Evolutionary conservation across 2,888 invertebrate species (phyloP).

Genomic region (Callyntrura sp.): DNA sequence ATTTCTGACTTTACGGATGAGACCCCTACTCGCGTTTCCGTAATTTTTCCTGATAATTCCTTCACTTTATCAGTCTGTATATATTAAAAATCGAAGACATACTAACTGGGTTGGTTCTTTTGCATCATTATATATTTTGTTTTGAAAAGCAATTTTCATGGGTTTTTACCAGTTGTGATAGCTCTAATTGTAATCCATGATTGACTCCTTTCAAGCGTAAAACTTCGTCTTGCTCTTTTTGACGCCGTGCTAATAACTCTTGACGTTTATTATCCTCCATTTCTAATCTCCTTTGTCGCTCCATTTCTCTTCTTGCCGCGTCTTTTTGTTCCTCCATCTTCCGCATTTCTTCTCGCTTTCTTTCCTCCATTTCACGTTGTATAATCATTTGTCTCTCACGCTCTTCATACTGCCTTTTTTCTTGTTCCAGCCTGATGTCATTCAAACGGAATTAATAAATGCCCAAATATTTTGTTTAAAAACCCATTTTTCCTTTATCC

Average conservation of each 20-base stretch:
- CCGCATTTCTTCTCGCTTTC: constrained; percentile 92
- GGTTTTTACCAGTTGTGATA: constrained; percentile 88
- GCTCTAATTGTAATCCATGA: constrained; percentile 93
- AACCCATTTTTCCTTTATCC: too few species aligned
- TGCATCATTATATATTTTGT: not conserved
- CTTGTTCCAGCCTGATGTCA: constrained; percentile 87
- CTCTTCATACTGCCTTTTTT: constrained; percentile 94
- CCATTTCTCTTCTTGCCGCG: constrained; percentile 95
- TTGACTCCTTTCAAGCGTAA: constrained; percentile 94
- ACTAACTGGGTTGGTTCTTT: not conserved
- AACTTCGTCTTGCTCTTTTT: constrained; percentile 94
- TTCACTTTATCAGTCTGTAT: constrained; percentile 90
- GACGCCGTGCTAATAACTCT: constrained; percentile 94
- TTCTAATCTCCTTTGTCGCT: constrained; percentile 94
- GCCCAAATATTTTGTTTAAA: not conserved
- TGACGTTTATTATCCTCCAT: constrained; percentile 97
- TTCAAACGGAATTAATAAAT: not conserved
- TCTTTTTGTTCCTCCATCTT: constrained; percentile 92
- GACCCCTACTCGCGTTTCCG: constrained; percentile 94
- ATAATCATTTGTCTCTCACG: constrained; percentile 92
- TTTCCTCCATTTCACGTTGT: constrained; percentile 91
- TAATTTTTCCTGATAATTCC: constrained; percentile 92
- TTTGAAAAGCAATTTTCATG: not conserved
- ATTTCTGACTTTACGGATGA: constrained; percentile 97
- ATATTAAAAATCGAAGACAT: constrained; percentile 43